Conservation (phyloP, 2,888 invertebrate genomes). For the Drosophila yooni region DNA sequence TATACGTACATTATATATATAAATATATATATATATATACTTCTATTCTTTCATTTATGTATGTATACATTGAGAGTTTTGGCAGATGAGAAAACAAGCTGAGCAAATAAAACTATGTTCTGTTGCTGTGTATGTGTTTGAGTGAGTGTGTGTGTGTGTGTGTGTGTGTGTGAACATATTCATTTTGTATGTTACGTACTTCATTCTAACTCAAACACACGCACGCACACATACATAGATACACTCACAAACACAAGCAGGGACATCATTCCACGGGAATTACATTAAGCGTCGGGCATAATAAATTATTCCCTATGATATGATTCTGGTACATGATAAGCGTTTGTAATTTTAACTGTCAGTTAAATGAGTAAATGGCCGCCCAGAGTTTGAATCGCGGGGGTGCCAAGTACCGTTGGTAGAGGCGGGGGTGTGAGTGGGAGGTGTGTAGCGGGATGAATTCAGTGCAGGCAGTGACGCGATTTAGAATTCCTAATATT, state of each 20-base stretch:
- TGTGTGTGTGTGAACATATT: slow-evolving; percentile 50
- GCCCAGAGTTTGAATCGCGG: neutral
- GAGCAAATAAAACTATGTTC: slow-evolving; percentile 71
- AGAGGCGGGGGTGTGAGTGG: neutral
- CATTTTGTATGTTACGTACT: slow-evolving; percentile 74
- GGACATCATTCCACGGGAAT: slow-evolving; percentile 52
- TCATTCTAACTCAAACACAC: slow-evolving; percentile 74
- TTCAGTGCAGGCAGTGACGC: slow-evolving; percentile 44
- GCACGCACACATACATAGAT: slow-evolving; percentile 37
- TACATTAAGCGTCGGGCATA: slow-evolving; percentile 79
- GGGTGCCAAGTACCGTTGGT: neutral
- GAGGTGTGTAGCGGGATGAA: slow-evolving; percentile 24
- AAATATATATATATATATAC: neutral
- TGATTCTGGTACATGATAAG: slow-evolving; percentile 80
- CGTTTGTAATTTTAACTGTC: slow-evolving; percentile 81
- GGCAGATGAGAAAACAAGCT: slow-evolving; percentile 55
- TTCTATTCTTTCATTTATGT: neutral
- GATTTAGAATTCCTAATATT: slow-evolving; percentile 79
- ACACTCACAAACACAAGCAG: slow-evolving; percentile 8
- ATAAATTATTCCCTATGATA: slow-evolving; percentile 81
- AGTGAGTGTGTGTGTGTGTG: slow-evolving; percentile 15
- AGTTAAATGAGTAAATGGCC: slow-evolving; percentile 76
- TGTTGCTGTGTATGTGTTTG: slow-evolving; percentile 4
- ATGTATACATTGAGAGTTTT: slow-evolving; percentile 12
- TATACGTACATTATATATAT: neutral